A percentile compares a stretch with the other conserved stretches of the same genome.
Conservation (phyloP, 23 tunicate species). For the Aplidium turbinatum region DNA sequence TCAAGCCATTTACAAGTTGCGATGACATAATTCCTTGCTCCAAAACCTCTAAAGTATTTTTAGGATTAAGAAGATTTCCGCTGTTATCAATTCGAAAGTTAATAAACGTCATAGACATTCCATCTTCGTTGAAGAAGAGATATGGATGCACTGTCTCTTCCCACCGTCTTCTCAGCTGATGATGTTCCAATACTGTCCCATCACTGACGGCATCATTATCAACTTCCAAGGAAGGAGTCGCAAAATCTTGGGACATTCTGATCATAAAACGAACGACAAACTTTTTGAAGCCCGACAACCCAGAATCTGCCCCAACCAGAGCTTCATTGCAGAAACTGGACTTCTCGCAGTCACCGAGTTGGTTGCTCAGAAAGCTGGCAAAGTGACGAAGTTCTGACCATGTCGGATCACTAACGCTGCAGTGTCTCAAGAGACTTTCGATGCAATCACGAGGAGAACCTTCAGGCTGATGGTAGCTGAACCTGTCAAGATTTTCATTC, state of each 20-base stretch:
- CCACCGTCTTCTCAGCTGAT: constrained; percentile 61
- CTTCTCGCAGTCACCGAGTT: constrained; percentile 67
- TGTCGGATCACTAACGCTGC: constrained; percentile 55
- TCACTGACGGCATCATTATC: not conserved
- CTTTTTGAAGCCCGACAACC: constrained; percentile 63
- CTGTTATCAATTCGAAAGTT: constrained; percentile 42
- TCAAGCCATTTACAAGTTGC: constrained; percentile 38
- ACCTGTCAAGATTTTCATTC: constrained; percentile 48
- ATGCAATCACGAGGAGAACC: constrained; percentile 60
- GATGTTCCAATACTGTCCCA: constrained; percentile 11
- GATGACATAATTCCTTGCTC: constrained; percentile 27
- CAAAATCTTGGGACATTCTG: constrained; percentile 86
- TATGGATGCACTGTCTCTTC: constrained; percentile 69
- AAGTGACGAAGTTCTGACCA: constrained; percentile 87
- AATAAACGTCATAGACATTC: constrained; percentile 48
- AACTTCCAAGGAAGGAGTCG: constrained; percentile 67
- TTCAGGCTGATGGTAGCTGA: constrained; percentile 19
- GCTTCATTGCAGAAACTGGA: constrained; percentile 51
- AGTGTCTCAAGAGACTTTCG: constrained; percentile 36
- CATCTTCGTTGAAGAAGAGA: constrained; percentile 72
- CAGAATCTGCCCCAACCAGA: constrained; percentile 48
- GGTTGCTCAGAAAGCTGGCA: constrained; percentile 73
- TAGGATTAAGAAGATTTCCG: constrained; percentile 51
- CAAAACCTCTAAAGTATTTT: constrained; percentile 23
- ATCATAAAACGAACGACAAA: constrained; percentile 83